Evolutionary conservation across 2,888 invertebrate genomes (phyloP), one percentile per base, ranked within the genome.

Genomic region (Drosophila gaucha): DNA sequence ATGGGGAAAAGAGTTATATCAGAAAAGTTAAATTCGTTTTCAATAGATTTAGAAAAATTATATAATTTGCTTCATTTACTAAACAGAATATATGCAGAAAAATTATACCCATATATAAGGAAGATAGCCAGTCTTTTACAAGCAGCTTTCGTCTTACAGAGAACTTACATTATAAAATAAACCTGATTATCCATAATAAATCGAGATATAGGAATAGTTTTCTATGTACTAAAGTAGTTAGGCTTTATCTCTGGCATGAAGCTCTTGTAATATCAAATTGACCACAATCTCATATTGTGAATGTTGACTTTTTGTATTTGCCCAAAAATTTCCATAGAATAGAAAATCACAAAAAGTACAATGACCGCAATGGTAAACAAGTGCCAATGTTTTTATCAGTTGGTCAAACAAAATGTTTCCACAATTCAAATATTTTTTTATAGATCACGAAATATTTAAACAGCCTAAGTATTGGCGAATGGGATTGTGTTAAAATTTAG

Each of bases 381-480:
- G 14, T 38, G 6, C 8, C 3, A 10, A 14, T 9, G 26, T 78
- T 80, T 84, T 78, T 82, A 87, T 82, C 82, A 87, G 75, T 51
- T 55, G 18, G 26, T 26, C 56, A 74, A 77, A 74, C 58, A 69
- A 62, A 67, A 55, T 10, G 9, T 35, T 54, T 65, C 52, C 18
- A 52, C 50, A 62, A 63, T 26, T 41, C 82, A 82, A 85, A 87
- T 80, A 87, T 67, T 82, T 82, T 84, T 78, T 85, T 65, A 62
- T 47, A 66, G 55, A 39, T 52, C 44, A 41, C 24, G 24, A 33
- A n/a, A 31, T 72, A 49, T 64, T 71, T 49, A 31, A 56, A 16
- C 12, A 20, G 31, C 16, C 16, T 46, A 44, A 46, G 57, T 51
- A 46, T 38, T 26, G 57, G n/a, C 50, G 6, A 52, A 55, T 43